Evolutionary conservation across 2,797 vertebrate species (phyloP), one percentile per base, ranked within the genome.

Genomic region (Podargus strigoides): DNA sequence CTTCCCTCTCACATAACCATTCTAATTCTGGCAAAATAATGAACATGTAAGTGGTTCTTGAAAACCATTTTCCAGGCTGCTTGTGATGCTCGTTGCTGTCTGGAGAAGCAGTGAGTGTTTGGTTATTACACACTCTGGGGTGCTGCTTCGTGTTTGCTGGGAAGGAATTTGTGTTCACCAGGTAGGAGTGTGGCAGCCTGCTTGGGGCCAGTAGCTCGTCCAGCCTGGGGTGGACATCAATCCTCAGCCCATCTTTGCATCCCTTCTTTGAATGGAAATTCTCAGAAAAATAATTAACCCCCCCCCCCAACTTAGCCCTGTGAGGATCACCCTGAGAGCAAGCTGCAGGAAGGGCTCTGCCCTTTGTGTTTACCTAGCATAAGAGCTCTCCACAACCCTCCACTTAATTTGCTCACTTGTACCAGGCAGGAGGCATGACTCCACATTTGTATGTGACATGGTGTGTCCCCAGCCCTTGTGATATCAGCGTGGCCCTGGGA

Each of bases 391-490:
- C 52, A 15, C 37, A 56, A 32, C 26, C 28, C 1, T 0, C 15
- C 32, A n/a, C 32, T 81, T 84, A 37, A 46, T 90, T 86, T 63
- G 10, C n/a, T 78, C 36, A 27, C 16, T 77, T 72, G 34, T 56
- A 28, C 18, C 27, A 47, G n/a, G 66, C 20, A 44, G 74, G 59
- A 86, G 44, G 36, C 41, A 26, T 88, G 73, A 68, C 55, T 68
- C 60, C 70, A 83, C 46, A 47, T 73, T 52, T 90, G 23, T 50
- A 3, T 2, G 7, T 37, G 74, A 26, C 32, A 63, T 16, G 0
- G 2, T 0, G 0, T 15, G 14, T 69, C 21, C 32, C 36, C 2
- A 3, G n/a, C 17, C 22, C 55, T 53, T 0, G 0, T 16, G 34
- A 22, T 74, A 28, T 46, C 3, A 5, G 32, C 2, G 2, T 56